Percentiles rank a stretch among this genome's conserved stretches.
Conservation (phyloP, 2,888 invertebrate genomes). For the Heliothis peltigera region DNA sequence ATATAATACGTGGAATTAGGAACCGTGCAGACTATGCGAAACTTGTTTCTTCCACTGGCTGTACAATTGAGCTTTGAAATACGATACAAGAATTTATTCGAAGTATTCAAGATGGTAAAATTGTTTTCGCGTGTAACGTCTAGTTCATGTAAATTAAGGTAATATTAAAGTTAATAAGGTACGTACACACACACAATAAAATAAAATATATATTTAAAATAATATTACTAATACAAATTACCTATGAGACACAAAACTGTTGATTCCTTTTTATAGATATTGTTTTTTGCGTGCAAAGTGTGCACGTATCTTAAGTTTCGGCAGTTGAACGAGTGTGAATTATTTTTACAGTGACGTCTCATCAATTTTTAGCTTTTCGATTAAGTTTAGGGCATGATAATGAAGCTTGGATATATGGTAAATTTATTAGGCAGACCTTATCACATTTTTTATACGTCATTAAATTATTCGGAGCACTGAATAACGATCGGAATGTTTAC, state of each 20-base stretch:
- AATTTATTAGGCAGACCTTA: slow-evolving; percentile 67
- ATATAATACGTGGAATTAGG: slow-evolving; percentile 75
- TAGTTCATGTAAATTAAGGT: background rate
- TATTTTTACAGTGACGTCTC: slow-evolving; percentile 75
- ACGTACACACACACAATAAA: background rate
- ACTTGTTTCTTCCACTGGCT: slow-evolving; percentile 2
- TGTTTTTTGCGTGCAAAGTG: background rate
- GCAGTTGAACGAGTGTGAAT: slow-evolving; percentile 65
- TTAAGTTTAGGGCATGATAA: slow-evolving; percentile 75
- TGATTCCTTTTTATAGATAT: too few relatives aligned
- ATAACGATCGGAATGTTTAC: slow-evolving; percentile 35
- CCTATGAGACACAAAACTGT: background rate
- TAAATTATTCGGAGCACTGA: slow-evolving; percentile 48
- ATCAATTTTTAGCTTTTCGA: slow-evolving; percentile 78
- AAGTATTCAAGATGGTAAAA: background rate
- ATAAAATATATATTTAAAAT: background rate
- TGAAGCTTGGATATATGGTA: slow-evolving; percentile 60
- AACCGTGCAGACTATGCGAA: slow-evolving; percentile 65
- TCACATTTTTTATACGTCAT: slow-evolving; percentile 52
- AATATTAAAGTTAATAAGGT: background rate
- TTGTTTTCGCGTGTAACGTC: background rate
- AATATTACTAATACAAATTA: background rate
- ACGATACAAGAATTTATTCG: background rate
- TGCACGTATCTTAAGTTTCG: slow-evolving; percentile 38
- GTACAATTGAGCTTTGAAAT: slow-evolving; percentile 12